phyloP scores from a whole-genome alignment of 2,888 invertebrate genomes.

The Tenthredo livida region DNA sequence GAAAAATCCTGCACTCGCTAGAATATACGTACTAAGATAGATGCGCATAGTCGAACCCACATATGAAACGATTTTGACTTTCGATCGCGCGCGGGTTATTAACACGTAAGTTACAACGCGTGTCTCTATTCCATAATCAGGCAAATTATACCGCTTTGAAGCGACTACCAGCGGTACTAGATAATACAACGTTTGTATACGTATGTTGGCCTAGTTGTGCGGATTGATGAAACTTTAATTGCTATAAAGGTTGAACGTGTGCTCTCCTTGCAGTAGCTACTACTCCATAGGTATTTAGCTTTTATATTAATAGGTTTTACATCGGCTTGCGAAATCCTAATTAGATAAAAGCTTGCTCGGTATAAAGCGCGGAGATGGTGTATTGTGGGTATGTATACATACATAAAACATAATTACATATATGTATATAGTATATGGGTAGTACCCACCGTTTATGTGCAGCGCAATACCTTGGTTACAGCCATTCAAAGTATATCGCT shows the following conservation, averaged over 20 bases:
- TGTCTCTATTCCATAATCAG: neutral
- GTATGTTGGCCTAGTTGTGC: neutral
- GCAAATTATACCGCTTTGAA: neutral
- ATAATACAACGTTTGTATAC: neutral
- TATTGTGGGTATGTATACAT: neutral
- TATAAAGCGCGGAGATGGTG: neutral
- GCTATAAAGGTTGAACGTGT: neutral
- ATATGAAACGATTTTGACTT: neutral
- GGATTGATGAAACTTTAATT: slow-evolving; percentile 29
- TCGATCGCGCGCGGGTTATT: neutral
- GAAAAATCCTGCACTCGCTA: too few relatives aligned
- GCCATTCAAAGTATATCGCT: neutral
- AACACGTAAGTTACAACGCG: neutral
- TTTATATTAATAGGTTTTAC: slow-evolving; percentile 28
- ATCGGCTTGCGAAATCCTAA: neutral
- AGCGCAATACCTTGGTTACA: neutral
- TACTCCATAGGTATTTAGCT: neutral
- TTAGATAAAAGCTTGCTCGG: neutral
- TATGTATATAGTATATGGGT: neutral
- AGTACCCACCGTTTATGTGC: neutral
- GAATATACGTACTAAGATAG: too few relatives aligned
- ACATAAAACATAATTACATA: neutral
- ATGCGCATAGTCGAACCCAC: too few relatives aligned
- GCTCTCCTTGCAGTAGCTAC: neutral
- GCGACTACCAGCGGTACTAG: neutral